Conservation (phyloP, 2,113 vertebrate genomes). For the Zeus faber region DNA sequence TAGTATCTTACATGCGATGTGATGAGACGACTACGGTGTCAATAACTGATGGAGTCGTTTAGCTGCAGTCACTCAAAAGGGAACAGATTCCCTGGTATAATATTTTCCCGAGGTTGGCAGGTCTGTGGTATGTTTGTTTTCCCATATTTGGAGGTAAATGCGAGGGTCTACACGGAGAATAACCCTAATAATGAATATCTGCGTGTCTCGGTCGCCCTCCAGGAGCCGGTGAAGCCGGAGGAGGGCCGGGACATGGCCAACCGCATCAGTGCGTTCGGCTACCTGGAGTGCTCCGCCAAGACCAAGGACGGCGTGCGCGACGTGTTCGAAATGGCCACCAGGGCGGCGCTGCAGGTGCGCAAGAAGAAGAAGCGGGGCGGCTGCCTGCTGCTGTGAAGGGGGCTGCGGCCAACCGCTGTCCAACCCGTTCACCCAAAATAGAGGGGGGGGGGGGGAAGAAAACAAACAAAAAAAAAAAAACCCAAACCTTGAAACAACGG, state of each 20-base stretch:
- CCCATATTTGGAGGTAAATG: too few relatives aligned
- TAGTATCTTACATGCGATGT: too few relatives aligned
- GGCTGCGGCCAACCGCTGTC: conserved; percentile 12
- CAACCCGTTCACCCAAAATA: conserved; percentile 13
- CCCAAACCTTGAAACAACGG: conserved; percentile 53
- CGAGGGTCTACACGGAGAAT: too few relatives aligned
- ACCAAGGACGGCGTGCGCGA: conserved; percentile 96
- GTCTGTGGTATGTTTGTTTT: too few relatives aligned
- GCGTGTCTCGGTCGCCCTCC: too few relatives aligned
- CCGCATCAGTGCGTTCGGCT: conserved; percentile 94
- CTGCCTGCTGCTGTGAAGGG: conserved; percentile 85
- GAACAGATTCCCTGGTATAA: too few relatives aligned
- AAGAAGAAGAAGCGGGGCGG: conserved; percentile 87
- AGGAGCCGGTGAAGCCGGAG: conserved; percentile 94
- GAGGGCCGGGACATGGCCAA: conserved; percentile 98
- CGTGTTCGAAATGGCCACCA: conserved; percentile 97
- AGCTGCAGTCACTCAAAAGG: too few relatives aligned
- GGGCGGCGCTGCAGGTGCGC: conserved; percentile 91
- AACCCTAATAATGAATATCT: too few relatives aligned
- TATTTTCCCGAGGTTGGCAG: too few relatives aligned
- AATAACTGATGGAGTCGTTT: too few relatives aligned
- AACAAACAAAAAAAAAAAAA: conserved; percentile 34
- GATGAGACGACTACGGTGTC: too few relatives aligned
- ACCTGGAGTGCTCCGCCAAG: conserved; percentile 97
- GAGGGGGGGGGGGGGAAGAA: not conserved